Evolutionary conservation across 2,113 vertebrate species (phyloP), one percentile per base, ranked within the genome.

Genomic region (Buteo buteo): DNA sequence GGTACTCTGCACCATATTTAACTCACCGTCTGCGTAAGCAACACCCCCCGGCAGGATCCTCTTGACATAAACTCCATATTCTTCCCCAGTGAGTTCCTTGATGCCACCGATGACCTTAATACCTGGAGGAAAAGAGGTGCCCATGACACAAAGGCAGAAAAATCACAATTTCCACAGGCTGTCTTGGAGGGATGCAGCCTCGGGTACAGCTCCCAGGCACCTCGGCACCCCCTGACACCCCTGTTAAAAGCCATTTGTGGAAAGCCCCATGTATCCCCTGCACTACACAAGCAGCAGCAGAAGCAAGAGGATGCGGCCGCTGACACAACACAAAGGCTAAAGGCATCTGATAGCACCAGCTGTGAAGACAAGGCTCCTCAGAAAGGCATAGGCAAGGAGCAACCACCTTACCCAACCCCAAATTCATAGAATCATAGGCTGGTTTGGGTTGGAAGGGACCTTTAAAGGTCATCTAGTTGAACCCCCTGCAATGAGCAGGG

Each of bases 31-130:
- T 24, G 79, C 98, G 2, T 98, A 98, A 89, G 99, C 99, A 92
- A 99, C 97, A 64, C 99, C 99, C 47, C 99, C 99, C 16, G 99
- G 98, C 90, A 99, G 98, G 96, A 99, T 98, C 93, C 99, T 98
- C 95, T 99, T 99, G 82, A 99, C 99, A 25, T 99, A 99, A 93
- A 99, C 99, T 45, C 99, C 99, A 74, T 98, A 99, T 89, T 99
- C 99, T 15, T 99, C 99, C 67, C 98, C 98, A 1, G 98, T 98
- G 44, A 95, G 87, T 79, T 99, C 99, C 94, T 99, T 99, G 88
- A 99, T 98, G 72, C 99, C 99, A 36, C 99, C 99, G 0, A 99
- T 99, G 28, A 99, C 99, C 95, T 99, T 99, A 49, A 99, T 99
- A 84, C 99, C 99, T 99, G 92, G 4, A 91, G 57, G 26, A 59